Percentiles rank a stretch among this genome's conserved stretches.
phyloP scores from a whole-genome alignment of 2,113 vertebrate species.

The Hypocryptadius cinnamomeus region DNA sequence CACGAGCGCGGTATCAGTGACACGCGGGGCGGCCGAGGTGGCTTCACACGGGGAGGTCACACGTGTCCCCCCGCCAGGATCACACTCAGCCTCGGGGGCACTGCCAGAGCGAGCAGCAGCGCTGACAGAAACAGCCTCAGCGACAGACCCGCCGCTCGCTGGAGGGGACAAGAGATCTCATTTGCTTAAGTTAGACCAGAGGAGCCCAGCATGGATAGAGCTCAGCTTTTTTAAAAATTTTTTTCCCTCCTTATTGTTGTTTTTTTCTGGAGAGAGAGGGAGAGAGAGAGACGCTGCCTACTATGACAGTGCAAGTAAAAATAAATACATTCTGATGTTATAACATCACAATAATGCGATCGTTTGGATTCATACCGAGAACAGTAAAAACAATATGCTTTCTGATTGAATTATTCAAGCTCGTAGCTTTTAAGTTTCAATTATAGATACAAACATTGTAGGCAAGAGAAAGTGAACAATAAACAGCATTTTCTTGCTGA shows the following conservation, averaged over 20 bases:
- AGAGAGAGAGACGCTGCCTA: neutral
- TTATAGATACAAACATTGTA: constrained; percentile 51
- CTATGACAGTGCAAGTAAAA: constrained; percentile 49
- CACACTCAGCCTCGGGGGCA: neutral
- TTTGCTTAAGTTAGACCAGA: constrained; percentile 44
- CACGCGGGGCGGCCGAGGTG: neutral
- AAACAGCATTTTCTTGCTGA: constrained; percentile 31
- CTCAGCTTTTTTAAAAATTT: accelerated
- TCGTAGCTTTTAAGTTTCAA: constrained; percentile 65
- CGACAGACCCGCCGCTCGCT: neutral
- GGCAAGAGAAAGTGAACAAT: constrained; percentile 40
- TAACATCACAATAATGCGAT: constrained; percentile 55
- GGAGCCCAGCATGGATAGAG: neutral
- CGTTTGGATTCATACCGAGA: constrained; percentile 60
- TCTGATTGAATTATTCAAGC: constrained; percentile 64
- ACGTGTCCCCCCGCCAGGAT: neutral
- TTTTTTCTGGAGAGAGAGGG: neutral
- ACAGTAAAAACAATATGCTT: constrained; percentile 62
- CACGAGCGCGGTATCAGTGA: neutral
- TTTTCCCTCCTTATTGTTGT: neutral
- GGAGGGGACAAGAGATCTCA: constrained; percentile 33
- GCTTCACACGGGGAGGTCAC: neutral
- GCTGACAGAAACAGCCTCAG: neutral
- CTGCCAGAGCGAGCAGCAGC: neutral
- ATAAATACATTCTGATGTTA: constrained; percentile 56